Evolutionary conservation across 2,113 vertebrate species (phyloP).

Genomic region (Chaetura pelagica): DNA sequence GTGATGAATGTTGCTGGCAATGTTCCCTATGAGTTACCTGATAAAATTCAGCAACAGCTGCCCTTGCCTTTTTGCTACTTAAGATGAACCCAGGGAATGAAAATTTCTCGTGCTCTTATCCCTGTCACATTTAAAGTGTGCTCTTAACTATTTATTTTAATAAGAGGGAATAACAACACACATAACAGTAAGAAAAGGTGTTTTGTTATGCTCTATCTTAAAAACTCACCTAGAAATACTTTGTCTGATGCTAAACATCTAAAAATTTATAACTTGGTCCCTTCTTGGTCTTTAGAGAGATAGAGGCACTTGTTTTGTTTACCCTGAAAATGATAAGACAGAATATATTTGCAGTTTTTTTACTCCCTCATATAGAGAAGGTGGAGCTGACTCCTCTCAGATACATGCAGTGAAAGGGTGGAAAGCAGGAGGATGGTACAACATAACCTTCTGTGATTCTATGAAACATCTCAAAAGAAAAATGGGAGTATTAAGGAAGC

Average conservation of each 20-base stretch:
- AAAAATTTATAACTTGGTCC: neutral
- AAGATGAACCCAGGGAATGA: neutral
- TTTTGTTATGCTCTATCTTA: neutral
- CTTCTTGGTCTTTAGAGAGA: neutral
- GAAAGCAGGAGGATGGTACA: neutral
- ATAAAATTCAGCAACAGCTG: neutral
- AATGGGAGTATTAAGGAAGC: neutral
- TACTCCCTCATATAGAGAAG: neutral
- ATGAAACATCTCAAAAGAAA: neutral
- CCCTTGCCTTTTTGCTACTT: neutral
- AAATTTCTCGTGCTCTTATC: neutral
- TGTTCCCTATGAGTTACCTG: neutral
- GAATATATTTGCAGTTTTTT: neutral
- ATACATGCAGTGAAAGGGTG: neutral
- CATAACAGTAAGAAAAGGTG: neutral
- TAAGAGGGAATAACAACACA: neutral
- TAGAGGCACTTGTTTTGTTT: neutral
- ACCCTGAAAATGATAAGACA: neutral
- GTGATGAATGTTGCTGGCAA: fast-evolving
- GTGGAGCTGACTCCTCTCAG: neutral
- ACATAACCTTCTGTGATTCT: neutral
- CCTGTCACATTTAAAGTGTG: neutral
- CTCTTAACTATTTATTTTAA: neutral
- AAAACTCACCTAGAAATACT: neutral
- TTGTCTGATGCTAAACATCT: neutral